Conservation (phyloP, 2,113 vertebrate genomes). For the Acrocephalus arundinaceus region DNA sequence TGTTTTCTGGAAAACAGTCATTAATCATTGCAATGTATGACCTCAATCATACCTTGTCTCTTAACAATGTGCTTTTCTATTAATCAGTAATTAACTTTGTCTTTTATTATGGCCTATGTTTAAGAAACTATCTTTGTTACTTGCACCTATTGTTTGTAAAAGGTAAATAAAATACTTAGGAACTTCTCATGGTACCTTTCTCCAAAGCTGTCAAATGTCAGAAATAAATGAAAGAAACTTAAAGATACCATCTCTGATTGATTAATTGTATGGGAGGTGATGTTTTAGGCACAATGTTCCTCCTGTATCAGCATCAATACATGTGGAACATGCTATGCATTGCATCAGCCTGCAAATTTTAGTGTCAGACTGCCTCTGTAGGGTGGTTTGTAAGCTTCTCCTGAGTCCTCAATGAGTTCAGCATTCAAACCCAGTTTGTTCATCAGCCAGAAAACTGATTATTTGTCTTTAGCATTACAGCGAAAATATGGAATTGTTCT, state of each 20-base stretch:
- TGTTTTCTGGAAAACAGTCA: conserved; percentile 3
- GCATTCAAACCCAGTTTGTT: background rate
- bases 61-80: background rate
- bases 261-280: background rate
- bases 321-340: background rate
- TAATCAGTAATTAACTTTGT: background rate
- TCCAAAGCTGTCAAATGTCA: background rate
- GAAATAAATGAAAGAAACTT: background rate
- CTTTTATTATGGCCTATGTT: background rate
- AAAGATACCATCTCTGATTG: background rate
- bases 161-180: background rate
- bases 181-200: background rate
- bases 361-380: background rate
- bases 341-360: background rate
- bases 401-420: background rate
- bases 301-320: background rate
- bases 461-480: background rate
- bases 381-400: background rate
- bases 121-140: background rate
- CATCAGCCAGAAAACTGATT: background rate
- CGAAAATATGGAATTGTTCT: background rate
- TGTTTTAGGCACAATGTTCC: background rate
- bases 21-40: background rate
- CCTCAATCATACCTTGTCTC: background rate
- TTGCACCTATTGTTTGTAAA: background rate